Evolutionary conservation across 2,888 invertebrate genomes (phyloP).

Genomic region (Pseudanteris insignis): DNA sequence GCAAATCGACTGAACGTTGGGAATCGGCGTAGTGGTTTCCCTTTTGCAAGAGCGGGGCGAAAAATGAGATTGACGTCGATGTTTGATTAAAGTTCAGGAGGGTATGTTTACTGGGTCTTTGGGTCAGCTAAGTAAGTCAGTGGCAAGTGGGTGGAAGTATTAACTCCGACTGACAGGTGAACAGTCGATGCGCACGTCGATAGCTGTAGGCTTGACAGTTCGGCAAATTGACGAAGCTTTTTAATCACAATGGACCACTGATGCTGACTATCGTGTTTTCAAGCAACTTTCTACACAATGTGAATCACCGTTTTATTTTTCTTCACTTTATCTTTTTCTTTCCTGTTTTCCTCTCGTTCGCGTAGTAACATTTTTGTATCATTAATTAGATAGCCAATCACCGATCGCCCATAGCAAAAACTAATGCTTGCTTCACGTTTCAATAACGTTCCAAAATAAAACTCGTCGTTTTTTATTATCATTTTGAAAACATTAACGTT

Average conservation of each 20-base stretch:
- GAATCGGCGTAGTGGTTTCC: too few relatives aligned
- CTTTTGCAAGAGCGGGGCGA: not conserved
- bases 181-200: slow-evolving; percentile 11
- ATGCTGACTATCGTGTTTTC: not conserved
- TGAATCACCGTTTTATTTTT: slow-evolving; percentile 5
- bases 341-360: too few relatives aligned
- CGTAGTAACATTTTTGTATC: too few relatives aligned
- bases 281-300: slow-evolving; percentile 32
- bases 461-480: too few relatives aligned
- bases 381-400: too few relatives aligned
- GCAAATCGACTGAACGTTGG: too few relatives aligned
- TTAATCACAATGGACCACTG: slow-evolving; percentile 31
- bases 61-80: slow-evolving; percentile 22
- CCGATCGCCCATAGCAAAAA: too few relatives aligned
- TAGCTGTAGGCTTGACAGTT: slow-evolving; percentile 26
- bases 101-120: slow-evolving; percentile 62
- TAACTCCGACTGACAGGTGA: slow-evolving; percentile 34
- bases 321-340: too few relatives aligned
- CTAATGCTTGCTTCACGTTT: too few relatives aligned
- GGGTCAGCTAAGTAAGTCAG: slow-evolving; percentile 64
- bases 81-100: slow-evolving; percentile 55
- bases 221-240: slow-evolving; percentile 25
- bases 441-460: too few relatives aligned
- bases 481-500: too few relatives aligned
- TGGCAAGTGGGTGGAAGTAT: slow-evolving; percentile 42